phyloP scores from a whole-genome alignment of 2,888 invertebrate genomes.

The Andrena marginata region DNA sequence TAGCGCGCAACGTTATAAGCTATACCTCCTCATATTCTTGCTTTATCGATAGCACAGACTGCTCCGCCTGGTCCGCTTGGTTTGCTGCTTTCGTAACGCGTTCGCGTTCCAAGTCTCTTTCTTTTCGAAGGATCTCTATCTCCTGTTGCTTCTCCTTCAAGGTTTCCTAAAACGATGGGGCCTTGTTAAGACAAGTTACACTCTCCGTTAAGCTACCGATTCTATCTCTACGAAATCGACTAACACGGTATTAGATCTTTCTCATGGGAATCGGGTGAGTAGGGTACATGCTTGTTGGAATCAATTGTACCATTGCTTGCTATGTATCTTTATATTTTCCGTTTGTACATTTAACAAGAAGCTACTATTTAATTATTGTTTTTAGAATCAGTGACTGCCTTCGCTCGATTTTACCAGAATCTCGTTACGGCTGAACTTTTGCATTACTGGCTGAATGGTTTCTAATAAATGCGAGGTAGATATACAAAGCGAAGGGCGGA shows the following conservation, averaged over 20 bases:
- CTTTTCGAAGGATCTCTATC: slow-evolving; percentile 95
- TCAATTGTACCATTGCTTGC: slow-evolving; percentile 4
- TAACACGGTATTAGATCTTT: neutral
- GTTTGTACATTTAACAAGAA: slow-evolving; percentile 10
- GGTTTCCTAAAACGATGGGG: slow-evolving; percentile 89
- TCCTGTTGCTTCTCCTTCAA: slow-evolving; percentile 97
- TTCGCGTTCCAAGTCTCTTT: slow-evolving; percentile 95
- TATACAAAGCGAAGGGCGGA: neutral
- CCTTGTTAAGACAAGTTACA: neutral
- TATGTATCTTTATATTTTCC: slow-evolving; percentile 17
- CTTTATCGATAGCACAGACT: slow-evolving; percentile 87
- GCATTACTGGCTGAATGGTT: slow-evolving; percentile 26
- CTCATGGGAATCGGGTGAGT: slow-evolving; percentile 3
- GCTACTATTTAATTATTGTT: slow-evolving; percentile 21
- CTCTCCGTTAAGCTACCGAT: neutral
- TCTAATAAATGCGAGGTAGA: slow-evolving; percentile 28
- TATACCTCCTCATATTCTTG: slow-evolving; percentile 89
- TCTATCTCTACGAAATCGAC: slow-evolving; percentile 4
- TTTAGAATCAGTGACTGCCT: slow-evolving; percentile 4
- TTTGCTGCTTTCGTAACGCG: slow-evolving; percentile 94
- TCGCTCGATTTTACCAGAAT: neutral
- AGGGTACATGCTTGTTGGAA: neutral
- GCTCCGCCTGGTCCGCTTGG: slow-evolving; percentile 92
- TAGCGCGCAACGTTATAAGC: neutral
- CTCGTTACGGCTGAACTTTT: slow-evolving; percentile 5